These are phyloP conservation scores for Sebastes fasciatus DNA, from an alignment of 2,113 vertebrate genomes.

Conservation along the genomic window DNA sequence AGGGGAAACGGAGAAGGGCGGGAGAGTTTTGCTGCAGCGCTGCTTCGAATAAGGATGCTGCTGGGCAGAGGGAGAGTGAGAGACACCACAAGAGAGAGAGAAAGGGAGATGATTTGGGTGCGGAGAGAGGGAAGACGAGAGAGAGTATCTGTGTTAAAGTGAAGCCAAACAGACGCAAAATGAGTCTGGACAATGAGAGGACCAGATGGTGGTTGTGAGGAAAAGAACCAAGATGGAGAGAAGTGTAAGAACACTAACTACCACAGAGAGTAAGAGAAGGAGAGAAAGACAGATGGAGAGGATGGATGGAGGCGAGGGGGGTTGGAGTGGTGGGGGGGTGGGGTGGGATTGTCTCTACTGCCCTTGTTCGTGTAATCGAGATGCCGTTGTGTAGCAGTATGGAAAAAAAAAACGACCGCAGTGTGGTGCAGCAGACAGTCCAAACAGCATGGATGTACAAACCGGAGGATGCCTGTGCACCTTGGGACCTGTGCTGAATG, in stretches of 20 bases:
- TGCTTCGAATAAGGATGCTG: slow-evolving; percentile 56
- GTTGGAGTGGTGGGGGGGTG: not conserved
- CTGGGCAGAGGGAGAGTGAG: slow-evolving; percentile 33
- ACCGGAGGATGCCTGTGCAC: slow-evolving; percentile 40
- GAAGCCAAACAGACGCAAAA: slow-evolving; percentile 59
- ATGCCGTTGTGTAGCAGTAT: slow-evolving; percentile 41
- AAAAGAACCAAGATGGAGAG: slow-evolving; percentile 17
- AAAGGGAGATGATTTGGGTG: slow-evolving; percentile 24
- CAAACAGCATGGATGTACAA: slow-evolving; percentile 31
- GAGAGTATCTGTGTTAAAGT: slow-evolving; percentile 39
- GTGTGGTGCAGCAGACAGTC: slow-evolving; percentile 51
- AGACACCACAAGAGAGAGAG: slow-evolving; percentile 1
- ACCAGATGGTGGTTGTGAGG: slow-evolving; percentile 49
- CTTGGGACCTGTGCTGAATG: slow-evolving; percentile 70
- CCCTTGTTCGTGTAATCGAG: slow-evolving; percentile 56
- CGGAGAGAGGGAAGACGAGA: not conserved
- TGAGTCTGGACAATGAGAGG: slow-evolving; percentile 43
- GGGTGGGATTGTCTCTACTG: slow-evolving; percentile 38
- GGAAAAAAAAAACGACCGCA: slow-evolving; percentile 45
- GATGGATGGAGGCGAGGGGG: not conserved
- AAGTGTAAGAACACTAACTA: slow-evolving; percentile 36
- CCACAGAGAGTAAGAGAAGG: slow-evolving; percentile 40
- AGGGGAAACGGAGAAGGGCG: slow-evolving; percentile 49
- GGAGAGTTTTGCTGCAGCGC: slow-evolving; percentile 62
- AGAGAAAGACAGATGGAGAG: slow-evolving; percentile 59